Evolutionary conservation across 2,888 invertebrate genomes (phyloP), one percentile per base, ranked within the genome.

Genomic region (Abrostola tripartita): DNA sequence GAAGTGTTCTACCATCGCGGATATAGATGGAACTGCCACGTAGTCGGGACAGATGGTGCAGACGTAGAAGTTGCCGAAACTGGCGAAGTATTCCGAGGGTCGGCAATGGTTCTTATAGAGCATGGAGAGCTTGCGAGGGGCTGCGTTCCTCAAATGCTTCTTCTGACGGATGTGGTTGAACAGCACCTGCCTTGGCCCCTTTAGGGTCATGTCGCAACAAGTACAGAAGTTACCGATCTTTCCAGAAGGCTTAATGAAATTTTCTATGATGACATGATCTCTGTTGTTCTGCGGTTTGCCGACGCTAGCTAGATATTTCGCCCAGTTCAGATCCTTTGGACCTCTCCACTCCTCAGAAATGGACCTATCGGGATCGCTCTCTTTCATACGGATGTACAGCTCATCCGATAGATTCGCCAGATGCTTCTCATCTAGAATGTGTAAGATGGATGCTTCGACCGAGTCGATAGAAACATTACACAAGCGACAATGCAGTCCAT

Each of bases 111-210:
- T 94, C 44, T 88, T 92, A 75, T 92, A 94, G 0, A 94, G 79
- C 80, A 92, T 72, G 0, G 87, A 74, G 0, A 94, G 81, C 59
- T 94, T 94, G 6, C 88, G 80, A 5, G 94, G 94, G 0, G 94
- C 94, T 0, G 94, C 92, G 78, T 94, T 94, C 6, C 94, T 81
- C 52, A 94, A 72, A 80, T 94, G 94, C 74, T 94, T 94, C 79
- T 94, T 94, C 79, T 94, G 94, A 0, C 94, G 91, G 5, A 94
- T 92, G 53, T 94, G 94, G 54, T 94, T 94, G 81, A 94, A 94
- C 0, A 94, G 76, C 35, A 94, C 92, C 75, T 94, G 94, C 5
- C 94, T 79, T 0, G 94, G 94, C 1, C 94, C 94, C 57, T 94
- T 94, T 51, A 94, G 57, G 0, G 90, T 92, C 91, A 94, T 92